A percentile compares a stretch with the other conserved stretches of the same genome.
Conservation (phyloP, 2,113 vertebrate genomes). For the Spermophilus dauricus region DNA sequence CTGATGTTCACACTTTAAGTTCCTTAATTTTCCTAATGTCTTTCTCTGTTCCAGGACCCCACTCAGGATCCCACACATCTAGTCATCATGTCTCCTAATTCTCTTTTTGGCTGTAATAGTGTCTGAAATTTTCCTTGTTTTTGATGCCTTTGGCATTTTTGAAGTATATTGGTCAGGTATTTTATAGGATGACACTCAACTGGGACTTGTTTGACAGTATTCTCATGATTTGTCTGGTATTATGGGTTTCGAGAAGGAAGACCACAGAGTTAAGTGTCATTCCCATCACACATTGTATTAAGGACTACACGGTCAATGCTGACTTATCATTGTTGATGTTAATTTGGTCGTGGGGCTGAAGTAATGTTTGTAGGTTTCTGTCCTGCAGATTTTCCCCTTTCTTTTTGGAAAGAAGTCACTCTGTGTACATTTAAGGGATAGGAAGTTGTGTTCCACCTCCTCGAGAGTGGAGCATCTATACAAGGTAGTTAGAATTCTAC, state of each 20-base stretch:
- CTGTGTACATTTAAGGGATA: fast-evolving
- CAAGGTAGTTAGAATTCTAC: neutral
- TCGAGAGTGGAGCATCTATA: no score
- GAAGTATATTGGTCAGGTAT: neutral
- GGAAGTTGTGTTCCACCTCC: no score
- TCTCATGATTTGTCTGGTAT: neutral
- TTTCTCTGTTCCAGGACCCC: neutral
- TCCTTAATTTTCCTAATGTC: neutral
- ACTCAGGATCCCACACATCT: neutral
- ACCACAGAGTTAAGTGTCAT: neutral
- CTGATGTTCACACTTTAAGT: neutral
- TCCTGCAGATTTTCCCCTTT: neutral
- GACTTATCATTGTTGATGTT: neutral
- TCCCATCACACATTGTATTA: neutral
- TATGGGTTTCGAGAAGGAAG: neutral
- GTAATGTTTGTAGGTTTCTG: neutral
- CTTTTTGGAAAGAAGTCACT: neutral
- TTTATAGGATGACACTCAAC: neutral
- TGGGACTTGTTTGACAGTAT: neutral
- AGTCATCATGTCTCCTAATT: neutral
- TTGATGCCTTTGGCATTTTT: neutral
- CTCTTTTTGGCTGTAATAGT: neutral
- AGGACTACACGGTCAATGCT: no score
- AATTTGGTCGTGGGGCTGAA: neutral
- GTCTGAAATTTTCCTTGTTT: neutral